These are phyloP conservation scores for Monochamus saltuarius DNA, from an alignment of 1,140 invertebrate species.

Conservation along the genomic window DNA sequence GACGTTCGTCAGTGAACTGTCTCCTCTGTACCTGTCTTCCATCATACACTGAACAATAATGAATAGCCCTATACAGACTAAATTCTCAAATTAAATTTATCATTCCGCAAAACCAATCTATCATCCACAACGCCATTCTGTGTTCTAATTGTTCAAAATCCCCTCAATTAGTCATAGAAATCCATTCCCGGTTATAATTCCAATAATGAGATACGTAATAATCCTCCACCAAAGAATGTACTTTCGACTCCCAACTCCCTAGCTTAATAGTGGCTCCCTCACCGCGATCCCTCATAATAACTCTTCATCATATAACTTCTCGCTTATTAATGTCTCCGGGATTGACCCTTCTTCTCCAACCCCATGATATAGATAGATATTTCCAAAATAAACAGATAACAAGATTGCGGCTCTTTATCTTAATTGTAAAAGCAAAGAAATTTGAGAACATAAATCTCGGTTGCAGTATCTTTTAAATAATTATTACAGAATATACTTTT, in stretches of 20 bases:
- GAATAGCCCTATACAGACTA: too few species aligned
- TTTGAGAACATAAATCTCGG: too few species aligned
- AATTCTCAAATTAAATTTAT: conserved; percentile 7
- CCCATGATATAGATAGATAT: neutral
- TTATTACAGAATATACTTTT: too few species aligned
- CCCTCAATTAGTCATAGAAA: conserved; percentile 12
- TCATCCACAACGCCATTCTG: conserved; percentile 10
- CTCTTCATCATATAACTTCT: conserved; percentile 16
- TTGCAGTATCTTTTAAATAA: too few species aligned
- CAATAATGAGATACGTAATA: conserved; percentile 18
- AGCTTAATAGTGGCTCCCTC: neutral
- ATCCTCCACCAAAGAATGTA: conserved; percentile 14
- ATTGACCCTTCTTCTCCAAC: conserved; percentile 17
- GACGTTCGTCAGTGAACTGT: too few species aligned
- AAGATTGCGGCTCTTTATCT: too few species aligned
- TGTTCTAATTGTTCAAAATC: conserved; percentile 15
- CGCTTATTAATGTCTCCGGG: conserved; percentile 16
- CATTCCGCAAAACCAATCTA: conserved; percentile 11
- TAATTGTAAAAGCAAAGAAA: too few species aligned
- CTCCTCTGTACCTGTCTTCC: too few species aligned
- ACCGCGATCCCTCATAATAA: conserved; percentile 7
- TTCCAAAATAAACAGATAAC: conserved; percentile 13
- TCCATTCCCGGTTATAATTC: conserved; percentile 8
- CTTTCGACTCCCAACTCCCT: conserved; percentile 4
- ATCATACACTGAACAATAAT: too few species aligned